Conservation (phyloP, 2,797 vertebrate genomes). For the Adelosebastes latens region DNA sequence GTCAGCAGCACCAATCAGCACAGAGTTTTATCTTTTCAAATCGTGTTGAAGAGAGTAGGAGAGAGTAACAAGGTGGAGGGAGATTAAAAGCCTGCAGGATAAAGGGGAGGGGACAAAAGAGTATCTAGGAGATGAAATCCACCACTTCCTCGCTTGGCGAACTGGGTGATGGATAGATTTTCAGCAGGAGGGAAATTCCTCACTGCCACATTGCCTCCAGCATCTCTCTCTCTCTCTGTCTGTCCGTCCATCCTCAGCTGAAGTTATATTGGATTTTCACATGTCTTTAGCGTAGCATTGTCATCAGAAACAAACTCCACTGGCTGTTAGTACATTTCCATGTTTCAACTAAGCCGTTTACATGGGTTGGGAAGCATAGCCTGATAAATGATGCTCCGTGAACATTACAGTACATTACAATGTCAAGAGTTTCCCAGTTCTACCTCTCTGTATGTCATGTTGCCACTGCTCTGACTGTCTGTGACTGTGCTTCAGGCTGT, state of each 20-base stretch:
- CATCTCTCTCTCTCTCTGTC: conserved; percentile 5
- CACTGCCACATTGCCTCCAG: conserved; percentile 40
- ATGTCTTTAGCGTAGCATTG: not conserved
- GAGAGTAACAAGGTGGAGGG: conserved; percentile 42
- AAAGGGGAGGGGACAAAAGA: conserved; percentile 47
- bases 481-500: conserved; percentile 19
- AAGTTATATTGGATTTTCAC: conserved; percentile 14
- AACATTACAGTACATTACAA: not conserved
- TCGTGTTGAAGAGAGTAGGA: conserved; percentile 37
- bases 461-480: not conserved
- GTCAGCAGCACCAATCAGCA: conserved; percentile 50
- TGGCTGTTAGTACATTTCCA: conserved; percentile 1
- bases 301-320: conserved; percentile 1
- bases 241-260: conserved; percentile 16
- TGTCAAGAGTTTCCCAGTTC: not conserved
- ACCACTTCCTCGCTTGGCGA: conserved; percentile 46
- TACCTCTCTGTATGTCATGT: not conserved
- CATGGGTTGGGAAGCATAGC: not conserved
- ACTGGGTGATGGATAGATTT: conserved; percentile 65
- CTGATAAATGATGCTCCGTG: not conserved
- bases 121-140: conserved; percentile 60
- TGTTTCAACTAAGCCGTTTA: conserved; percentile 6
- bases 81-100: conserved; percentile 55
- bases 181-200: conserved; percentile 70
- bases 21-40: conserved; percentile 54